phyloP scores from a whole-genome alignment of 2,113 vertebrate genomes.

The Podarcis muralis region DNA sequence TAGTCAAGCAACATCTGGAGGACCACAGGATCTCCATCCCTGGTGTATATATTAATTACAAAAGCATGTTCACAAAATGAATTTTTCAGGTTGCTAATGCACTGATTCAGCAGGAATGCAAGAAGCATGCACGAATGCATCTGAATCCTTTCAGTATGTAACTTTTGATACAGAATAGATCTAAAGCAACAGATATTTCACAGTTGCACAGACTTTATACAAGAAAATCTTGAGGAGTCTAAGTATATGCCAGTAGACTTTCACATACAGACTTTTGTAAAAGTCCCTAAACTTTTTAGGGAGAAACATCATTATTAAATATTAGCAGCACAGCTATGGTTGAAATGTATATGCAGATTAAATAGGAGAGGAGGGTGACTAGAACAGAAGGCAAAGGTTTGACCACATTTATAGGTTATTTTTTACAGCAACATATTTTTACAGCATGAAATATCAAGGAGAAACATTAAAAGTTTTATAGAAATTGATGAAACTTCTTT shows the following conservation, averaged over 20 bases:
- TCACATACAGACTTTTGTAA: neutral
- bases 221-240: neutral
- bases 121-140: neutral
- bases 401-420: neutral
- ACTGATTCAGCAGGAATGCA: neutral
- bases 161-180: neutral
- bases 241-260: neutral
- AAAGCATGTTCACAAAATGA: too few relatives aligned
- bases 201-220: neutral
- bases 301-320: neutral
- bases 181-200: neutral
- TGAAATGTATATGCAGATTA: neutral
- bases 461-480: conserved; percentile 16
- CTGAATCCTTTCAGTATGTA: neutral
- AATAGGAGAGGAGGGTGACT: too few relatives aligned
- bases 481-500: conserved; percentile 16
- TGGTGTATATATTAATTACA: too few relatives aligned
- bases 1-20: too few relatives aligned
- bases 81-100: neutral
- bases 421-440: neutral
- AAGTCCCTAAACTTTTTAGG: neutral
- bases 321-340: neutral
- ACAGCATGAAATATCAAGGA: conserved; percentile 23
- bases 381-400: neutral
- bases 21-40: too few relatives aligned